A percentile compares a stretch with the other conserved stretches of the same genome.
These are phyloP conservation scores for Poecilia latipinna DNA, from an alignment of 2,113 vertebrate species.

Conservation along the genomic window DNA sequence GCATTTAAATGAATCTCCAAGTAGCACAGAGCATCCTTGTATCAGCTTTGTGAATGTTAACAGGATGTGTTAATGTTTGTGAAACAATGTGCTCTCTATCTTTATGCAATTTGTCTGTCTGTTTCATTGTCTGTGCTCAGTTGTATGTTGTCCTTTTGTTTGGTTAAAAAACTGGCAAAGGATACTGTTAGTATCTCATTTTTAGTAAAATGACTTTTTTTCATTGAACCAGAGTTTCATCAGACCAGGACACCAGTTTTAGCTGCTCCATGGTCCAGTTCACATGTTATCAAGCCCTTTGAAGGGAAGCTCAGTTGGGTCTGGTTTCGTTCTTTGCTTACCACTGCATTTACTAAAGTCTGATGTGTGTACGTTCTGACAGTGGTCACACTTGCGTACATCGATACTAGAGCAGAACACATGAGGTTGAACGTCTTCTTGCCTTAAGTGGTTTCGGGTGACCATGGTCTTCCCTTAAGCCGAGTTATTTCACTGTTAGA, in stretches of 20 bases:
- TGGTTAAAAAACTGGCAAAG: background rate
- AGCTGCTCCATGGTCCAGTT: background rate
- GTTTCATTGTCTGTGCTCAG: background rate
- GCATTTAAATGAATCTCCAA: conserved; percentile 52
- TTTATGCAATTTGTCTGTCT: conserved; percentile 1
- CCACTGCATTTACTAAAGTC: too few relatives aligned
- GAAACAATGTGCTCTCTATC: conserved; percentile 10
- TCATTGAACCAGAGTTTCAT: background rate
- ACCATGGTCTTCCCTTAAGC: too few relatives aligned
- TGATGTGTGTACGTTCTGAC: too few relatives aligned
- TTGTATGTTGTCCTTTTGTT: conserved; percentile 11
- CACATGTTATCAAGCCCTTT: background rate
- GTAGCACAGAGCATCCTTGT: conserved; percentile 48
- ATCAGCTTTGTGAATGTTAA: conserved; percentile 29
- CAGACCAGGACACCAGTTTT: background rate
- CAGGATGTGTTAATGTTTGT: conserved; percentile 41
- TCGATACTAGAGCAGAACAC: too few relatives aligned
- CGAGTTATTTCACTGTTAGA: background rate
- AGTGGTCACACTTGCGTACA: too few relatives aligned
- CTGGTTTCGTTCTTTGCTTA: too few relatives aligned
- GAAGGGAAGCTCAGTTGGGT: background rate
- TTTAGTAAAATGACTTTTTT: too few relatives aligned
- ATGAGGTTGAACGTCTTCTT: too few relatives aligned
- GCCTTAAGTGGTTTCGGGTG: too few relatives aligned
- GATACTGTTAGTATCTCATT: background rate